Evolutionary conservation across 1,140 invertebrate species (phyloP).

Genomic region (Drosophila setifemur): DNA sequence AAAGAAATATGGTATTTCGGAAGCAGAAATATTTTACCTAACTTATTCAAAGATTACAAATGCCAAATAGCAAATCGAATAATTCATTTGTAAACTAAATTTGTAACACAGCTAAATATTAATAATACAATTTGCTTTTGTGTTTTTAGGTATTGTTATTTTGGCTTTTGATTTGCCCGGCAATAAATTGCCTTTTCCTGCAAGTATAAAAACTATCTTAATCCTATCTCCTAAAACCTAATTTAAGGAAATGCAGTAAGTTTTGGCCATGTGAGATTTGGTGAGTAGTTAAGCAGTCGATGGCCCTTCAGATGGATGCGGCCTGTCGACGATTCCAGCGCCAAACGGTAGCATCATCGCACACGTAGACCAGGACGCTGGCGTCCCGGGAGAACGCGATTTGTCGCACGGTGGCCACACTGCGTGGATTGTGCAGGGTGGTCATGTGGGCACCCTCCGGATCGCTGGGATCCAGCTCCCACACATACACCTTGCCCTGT

Average conservation of each 20-base stretch:
- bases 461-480: constrained; percentile 95
- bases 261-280: constrained; percentile 76
- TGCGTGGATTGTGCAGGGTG: constrained; percentile 92
- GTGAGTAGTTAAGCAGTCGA: constrained; percentile 43
- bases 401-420: constrained; percentile 93
- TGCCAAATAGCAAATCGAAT: too few relatives aligned
- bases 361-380: constrained; percentile 87
- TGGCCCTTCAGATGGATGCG: constrained; percentile 26
- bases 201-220: background rate
- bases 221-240: constrained; percentile 54
- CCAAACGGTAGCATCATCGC: constrained; percentile 96
- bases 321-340: constrained; percentile 89
- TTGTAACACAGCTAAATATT: background rate
- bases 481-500: constrained; percentile 95
- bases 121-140: too few relatives aligned
- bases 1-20: too few relatives aligned
- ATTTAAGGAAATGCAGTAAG: constrained; percentile 24
- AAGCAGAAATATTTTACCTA: too few relatives aligned
- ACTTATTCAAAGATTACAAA: too few relatives aligned
- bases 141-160: too few relatives aligned
- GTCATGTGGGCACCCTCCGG: constrained; percentile 89
- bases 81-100: too few relatives aligned
- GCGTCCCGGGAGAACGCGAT: constrained; percentile 94
- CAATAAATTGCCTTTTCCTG: background rate
- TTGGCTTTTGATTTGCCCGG: too few relatives aligned